phyloP scores from a whole-genome alignment of 2,888 invertebrate species.

The Xestobium rufovillosum region DNA sequence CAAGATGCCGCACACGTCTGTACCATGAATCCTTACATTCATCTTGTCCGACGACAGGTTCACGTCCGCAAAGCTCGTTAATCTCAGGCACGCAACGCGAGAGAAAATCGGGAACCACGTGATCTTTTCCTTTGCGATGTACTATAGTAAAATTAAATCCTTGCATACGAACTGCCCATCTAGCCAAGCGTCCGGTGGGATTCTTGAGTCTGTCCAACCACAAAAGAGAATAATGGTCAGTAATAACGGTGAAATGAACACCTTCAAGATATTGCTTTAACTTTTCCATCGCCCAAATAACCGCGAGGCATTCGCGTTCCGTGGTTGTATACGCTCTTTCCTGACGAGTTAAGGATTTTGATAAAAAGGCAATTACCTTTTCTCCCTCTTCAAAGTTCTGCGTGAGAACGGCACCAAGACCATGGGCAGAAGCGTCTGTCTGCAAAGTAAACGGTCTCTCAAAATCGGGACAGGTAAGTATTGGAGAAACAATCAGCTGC shows the following conservation, averaged over 20 bases:
- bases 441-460: constrained; percentile 9
- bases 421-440: constrained; percentile 10
- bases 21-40: not conserved
- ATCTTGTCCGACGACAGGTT: too few relatives aligned
- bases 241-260: not conserved
- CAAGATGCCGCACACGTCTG: not conserved
- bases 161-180: constrained; percentile 3
- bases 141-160: constrained; percentile 3
- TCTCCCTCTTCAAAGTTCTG: constrained; percentile 2
- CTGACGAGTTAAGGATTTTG: not conserved
- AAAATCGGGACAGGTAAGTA: constrained; percentile 15
- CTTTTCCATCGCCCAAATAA: constrained; percentile 4
- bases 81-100: not conserved
- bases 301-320: constrained; percentile 3
- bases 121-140: constrained; percentile 3
- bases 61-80: not conserved
- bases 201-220: constrained; percentile 2
- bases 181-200: constrained; percentile 5
- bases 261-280: not conserved
- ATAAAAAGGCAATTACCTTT: constrained; percentile 2
- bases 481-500: constrained; percentile 9
- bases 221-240: not conserved
- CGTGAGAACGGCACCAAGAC: constrained; percentile 8
- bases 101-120: not conserved
- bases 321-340: constrained; percentile 3